Percentiles rank a stretch among this genome's conserved stretches.
phyloP scores from a whole-genome alignment of 2,888 invertebrate genomes.

The Leptothorax acervorum region DNA sequence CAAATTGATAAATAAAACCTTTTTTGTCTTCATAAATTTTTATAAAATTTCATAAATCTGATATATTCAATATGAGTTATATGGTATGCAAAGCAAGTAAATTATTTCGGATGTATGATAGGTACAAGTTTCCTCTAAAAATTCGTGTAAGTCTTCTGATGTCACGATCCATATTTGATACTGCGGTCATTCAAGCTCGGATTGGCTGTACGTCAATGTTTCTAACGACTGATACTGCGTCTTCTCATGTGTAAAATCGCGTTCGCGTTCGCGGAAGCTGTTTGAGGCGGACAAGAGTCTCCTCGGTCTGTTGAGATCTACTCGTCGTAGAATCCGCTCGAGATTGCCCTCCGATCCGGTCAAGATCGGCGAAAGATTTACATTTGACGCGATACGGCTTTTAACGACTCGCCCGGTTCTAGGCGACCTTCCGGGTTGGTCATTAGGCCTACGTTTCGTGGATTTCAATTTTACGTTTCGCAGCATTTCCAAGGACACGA shows the following conservation, averaged over 20 bases:
- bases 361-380: constrained; percentile 77
- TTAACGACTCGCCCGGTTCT: constrained; percentile 74
- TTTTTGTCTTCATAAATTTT: background rate
- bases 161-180: background rate
- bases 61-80: background rate
- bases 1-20: background rate
- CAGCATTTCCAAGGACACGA: constrained; percentile 83
- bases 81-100: background rate
- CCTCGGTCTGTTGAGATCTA: constrained; percentile 70
- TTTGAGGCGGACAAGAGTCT: constrained; percentile 59
- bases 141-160: background rate
- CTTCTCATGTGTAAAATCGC: constrained; percentile 67
- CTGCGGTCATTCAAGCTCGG: constrained; percentile 32
- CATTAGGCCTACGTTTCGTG: constrained; percentile 74
- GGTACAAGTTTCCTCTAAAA: background rate
- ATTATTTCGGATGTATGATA: background rate
- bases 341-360: constrained; percentile 73
- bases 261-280: constrained; percentile 57
- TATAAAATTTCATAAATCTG: background rate
- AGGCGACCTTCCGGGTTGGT: constrained; percentile 76
- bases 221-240: constrained; percentile 53
- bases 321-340: constrained; percentile 75
- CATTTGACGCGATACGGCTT: constrained; percentile 65
- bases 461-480: constrained; percentile 83
- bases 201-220: constrained; percentile 62